phyloP scores from a whole-genome alignment of 2,113 vertebrate genomes.

The Misgurnus anguillicaudatus region DNA sequence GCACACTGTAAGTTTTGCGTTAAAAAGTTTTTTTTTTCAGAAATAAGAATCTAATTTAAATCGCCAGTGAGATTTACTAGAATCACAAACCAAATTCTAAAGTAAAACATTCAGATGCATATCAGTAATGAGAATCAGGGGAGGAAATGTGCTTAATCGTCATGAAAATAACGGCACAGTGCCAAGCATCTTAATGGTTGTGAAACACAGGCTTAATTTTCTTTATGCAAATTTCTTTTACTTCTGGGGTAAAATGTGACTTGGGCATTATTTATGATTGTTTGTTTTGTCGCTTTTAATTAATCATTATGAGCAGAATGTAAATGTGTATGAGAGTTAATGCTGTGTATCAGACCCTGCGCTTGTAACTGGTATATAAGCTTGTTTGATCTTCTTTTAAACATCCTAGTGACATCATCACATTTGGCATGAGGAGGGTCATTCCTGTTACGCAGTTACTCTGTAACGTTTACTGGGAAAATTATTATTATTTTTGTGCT shows the following conservation, averaged over 20 bases:
- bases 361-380: slow-evolving; percentile 8
- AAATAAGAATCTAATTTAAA: not conserved
- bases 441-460: not conserved
- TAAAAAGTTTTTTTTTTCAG: no score
- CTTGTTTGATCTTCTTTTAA: slow-evolving; percentile 2
- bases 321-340: slow-evolving; percentile 3
- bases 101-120: not conserved
- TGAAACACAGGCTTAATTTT: not conserved
- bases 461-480: not conserved
- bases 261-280: not conserved
- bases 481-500: not conserved
- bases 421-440: not conserved
- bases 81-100: not conserved
- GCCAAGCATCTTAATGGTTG: not conserved
- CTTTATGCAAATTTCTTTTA: not conserved
- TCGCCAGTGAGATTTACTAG: not conserved
- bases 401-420: slow-evolving; percentile 16
- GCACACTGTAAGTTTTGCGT: no score
- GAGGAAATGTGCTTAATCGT: not conserved
- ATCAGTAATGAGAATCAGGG: not conserved
- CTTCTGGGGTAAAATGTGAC: not conserved
- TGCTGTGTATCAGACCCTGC: not conserved
- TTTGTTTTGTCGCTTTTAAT: slow-evolving; percentile 9
- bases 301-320: not conserved
- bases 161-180: not conserved